phyloP scores from a whole-genome alignment of 2,888 invertebrate species.

The Melinaea marsaeus region DNA sequence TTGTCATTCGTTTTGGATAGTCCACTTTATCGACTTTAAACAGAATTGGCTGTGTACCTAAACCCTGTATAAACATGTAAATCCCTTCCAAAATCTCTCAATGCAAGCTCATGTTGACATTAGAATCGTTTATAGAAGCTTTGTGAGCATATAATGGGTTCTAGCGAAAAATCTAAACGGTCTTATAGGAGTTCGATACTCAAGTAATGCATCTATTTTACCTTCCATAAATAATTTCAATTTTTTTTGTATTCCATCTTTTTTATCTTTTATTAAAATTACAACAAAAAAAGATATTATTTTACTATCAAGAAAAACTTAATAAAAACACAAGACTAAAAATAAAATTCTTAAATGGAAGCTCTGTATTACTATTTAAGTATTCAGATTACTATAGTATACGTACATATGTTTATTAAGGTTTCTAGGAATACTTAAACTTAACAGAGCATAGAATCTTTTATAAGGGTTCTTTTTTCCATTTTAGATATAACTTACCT shows the following conservation, averaged over 20 bases:
- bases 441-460: background rate
- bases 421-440: background rate
- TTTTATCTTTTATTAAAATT: too few species aligned
- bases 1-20: background rate
- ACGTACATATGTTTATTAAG: background rate
- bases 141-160: background rate
- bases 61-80: slow-evolving; percentile 3
- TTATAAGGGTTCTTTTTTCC: slow-evolving; percentile 4
- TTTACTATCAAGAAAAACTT: too few species aligned
- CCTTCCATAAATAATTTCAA: too few species aligned
- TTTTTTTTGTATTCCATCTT: too few species aligned
- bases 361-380: background rate
- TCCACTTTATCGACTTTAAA: background rate
- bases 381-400: background rate
- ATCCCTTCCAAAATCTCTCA: background rate
- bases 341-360: too few species aligned
- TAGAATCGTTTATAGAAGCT: background rate
- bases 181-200: too few species aligned
- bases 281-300: too few species aligned
- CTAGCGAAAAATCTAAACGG: too few species aligned
- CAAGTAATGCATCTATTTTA: too few species aligned
- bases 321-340: too few species aligned
- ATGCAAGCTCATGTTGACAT: background rate
- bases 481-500: background rate
- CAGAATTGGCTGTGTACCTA: background rate